These are phyloP conservation scores for Pomatostomus ruficeps DNA, from an alignment of 2,113 vertebrate genomes.

Conservation along the genomic window DNA sequence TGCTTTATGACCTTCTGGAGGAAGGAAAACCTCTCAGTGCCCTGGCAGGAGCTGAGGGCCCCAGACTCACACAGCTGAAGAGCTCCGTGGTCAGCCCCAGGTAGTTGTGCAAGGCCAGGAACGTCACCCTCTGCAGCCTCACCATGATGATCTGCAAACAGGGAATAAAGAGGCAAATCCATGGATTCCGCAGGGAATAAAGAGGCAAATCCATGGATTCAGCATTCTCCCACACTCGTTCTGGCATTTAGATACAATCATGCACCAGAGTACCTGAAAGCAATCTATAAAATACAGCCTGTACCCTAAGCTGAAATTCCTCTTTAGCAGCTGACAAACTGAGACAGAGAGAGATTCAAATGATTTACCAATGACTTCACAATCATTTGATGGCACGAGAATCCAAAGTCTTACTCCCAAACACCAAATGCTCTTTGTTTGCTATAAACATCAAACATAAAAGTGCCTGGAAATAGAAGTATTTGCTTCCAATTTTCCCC, in stretches of 20 bases:
- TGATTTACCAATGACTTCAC: neutral
- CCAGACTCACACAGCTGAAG: constrained; percentile 83
- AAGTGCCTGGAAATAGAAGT: neutral
- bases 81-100: constrained; percentile 92
- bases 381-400: neutral
- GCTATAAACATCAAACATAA: neutral
- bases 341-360: neutral
- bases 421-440: neutral
- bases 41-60: neutral
- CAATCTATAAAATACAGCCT: neutral
- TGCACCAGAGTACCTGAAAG: neutral
- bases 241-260: neutral
- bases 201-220: neutral
- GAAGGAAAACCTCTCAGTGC: neutral
- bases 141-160: constrained; percentile 91
- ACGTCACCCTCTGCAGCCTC: constrained; percentile 91
- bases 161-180: neutral
- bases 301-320: neutral
- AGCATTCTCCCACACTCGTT: neutral
- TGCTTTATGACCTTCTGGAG: neutral
- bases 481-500: neutral
- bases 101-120: constrained; percentile 92
- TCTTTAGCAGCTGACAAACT: neutral
- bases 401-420: neutral
- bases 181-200: neutral